Percentiles rank a stretch among this genome's conserved stretches.
Conservation (phyloP, 2,888 invertebrate genomes). For the Acanthosepion lycidas region DNA sequence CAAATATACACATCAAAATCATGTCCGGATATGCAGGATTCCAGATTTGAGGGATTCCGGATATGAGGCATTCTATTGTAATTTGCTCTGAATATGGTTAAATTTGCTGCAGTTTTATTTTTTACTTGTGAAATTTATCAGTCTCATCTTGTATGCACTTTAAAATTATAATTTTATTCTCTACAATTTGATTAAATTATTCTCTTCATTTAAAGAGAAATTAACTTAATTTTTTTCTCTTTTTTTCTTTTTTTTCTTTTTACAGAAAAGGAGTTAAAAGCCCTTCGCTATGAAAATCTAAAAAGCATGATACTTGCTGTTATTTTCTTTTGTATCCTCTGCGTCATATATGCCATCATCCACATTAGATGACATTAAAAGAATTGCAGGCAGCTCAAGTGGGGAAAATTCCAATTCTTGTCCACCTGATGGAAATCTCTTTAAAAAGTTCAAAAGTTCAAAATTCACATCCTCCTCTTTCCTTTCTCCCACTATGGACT, state of each 20-base stretch:
- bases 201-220: too few species aligned
- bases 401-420: not conserved
- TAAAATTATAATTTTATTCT: too few species aligned
- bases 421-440: not conserved
- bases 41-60: too few species aligned
- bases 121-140: too few species aligned
- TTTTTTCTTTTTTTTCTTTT: not conserved
- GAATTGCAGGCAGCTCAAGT: not conserved
- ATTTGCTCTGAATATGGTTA: too few species aligned
- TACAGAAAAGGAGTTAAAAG: constrained; percentile 36
- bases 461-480: not conserved
- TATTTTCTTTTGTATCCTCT: constrained; percentile 41
- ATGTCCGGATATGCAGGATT: too few species aligned
- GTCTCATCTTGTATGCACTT: too few species aligned
- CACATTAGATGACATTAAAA: constrained; percentile 24
- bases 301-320: constrained; percentile 39
- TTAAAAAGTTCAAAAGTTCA: not conserved
- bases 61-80: too few species aligned
- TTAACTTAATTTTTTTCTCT: not conserved
- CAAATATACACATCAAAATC: too few species aligned
- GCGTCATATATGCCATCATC: constrained; percentile 38
- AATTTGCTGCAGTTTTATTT: too few species aligned
- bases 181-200: too few species aligned
- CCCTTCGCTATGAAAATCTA: constrained; percentile 37
- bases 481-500: not conserved